phyloP scores from a whole-genome alignment of 2,888 invertebrate species.

The Busseola fusca region DNA sequence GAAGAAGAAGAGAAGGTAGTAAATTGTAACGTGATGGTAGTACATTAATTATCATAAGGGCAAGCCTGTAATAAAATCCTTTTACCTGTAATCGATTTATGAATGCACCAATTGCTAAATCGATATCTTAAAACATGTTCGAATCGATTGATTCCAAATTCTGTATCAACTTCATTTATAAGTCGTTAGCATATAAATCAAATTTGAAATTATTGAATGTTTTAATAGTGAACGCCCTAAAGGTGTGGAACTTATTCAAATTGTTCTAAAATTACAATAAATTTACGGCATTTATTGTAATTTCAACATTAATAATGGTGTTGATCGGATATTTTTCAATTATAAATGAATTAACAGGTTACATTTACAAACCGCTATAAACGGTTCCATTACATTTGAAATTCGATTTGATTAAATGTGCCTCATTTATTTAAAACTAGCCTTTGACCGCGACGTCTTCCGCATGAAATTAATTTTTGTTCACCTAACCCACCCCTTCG shows the following conservation, averaged over 20 bases:
- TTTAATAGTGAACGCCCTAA: conserved; percentile 53
- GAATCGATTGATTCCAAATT: conserved; percentile 37
- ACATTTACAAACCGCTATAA: conserved; percentile 44
- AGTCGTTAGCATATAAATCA: conserved; percentile 55
- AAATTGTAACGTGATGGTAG: neutral
- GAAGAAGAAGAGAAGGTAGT: too few relatives aligned
- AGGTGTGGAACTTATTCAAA: conserved; percentile 54
- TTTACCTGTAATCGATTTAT: conserved; percentile 33
- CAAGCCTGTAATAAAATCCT: conserved; percentile 11
- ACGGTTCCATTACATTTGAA: conserved; percentile 46
- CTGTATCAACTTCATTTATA: conserved; percentile 45
- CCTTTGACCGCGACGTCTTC: too few relatives aligned
- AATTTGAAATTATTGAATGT: conserved; percentile 53
- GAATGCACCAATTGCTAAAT: conserved; percentile 42
- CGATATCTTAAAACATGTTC: conserved; percentile 41
- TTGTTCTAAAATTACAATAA: conserved; percentile 56
- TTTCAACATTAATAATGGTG: conserved; percentile 48
- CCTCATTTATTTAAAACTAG: neutral
- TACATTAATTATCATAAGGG: neutral
- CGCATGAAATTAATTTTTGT: too few relatives aligned
- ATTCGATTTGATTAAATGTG: conserved; percentile 31
- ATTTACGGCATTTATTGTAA: conserved; percentile 11
- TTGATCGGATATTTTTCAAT: conserved; percentile 55
- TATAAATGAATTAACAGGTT: conserved; percentile 39
- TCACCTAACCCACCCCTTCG: too few relatives aligned